phyloP scores from a whole-genome alignment of 2,888 invertebrate species.

The Kryphioiulus occultus region DNA sequence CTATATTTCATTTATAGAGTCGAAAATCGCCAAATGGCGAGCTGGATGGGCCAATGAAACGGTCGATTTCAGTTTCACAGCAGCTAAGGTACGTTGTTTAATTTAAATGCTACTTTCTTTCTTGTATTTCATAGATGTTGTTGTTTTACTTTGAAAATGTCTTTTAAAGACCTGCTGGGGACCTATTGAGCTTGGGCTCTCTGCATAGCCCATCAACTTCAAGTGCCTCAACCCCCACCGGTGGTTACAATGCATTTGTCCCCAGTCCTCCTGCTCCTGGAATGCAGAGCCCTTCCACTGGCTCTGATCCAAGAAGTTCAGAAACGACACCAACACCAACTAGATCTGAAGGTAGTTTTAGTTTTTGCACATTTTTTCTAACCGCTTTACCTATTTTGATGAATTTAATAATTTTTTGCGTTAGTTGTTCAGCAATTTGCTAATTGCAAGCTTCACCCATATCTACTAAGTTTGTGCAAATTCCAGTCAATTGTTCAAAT shows the following conservation, averaged over 20 bases:
- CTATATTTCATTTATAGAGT: constrained; percentile 56
- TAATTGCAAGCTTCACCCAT: no score
- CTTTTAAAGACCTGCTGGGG: constrained; percentile 72
- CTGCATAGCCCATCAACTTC: constrained; percentile 83
- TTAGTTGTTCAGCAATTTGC: no score
- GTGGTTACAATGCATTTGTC: constrained; percentile 67
- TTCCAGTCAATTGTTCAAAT: neutral
- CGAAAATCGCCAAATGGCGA: constrained; percentile 58
- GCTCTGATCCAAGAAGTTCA: constrained; percentile 50
- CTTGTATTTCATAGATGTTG: neutral
- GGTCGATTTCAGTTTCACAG: constrained; percentile 80
- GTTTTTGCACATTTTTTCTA: neutral
- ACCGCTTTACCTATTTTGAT: neutral
- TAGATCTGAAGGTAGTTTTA: constrained; percentile 51
- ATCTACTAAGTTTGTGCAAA: no score
- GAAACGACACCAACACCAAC: constrained; percentile 54
- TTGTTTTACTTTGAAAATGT: constrained; percentile 54
- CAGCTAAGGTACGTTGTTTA: constrained; percentile 71
- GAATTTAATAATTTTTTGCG: neutral
- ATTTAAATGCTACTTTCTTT: neutral
- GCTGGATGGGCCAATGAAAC: constrained; percentile 61
- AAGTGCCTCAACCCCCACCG: constrained; percentile 78
- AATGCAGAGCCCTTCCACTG: constrained; percentile 52
- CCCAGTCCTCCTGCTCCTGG: constrained; percentile 51
- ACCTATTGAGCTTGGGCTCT: constrained; percentile 79